Conservation (phyloP, 2,888 invertebrate species). For the Steinernema carpocapsae region DNA sequence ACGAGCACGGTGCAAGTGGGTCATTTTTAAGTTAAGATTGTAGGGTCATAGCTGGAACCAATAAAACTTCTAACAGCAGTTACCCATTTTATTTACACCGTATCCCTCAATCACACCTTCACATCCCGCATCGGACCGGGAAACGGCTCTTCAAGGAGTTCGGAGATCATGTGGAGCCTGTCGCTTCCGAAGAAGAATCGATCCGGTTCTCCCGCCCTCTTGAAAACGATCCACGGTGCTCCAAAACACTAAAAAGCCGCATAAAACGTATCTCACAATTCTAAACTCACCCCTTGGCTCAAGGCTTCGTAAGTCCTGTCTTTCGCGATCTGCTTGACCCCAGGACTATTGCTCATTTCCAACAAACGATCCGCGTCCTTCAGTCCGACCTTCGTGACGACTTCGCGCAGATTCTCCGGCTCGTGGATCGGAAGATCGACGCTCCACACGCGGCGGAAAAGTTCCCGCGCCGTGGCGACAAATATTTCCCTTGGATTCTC, state of each 20-base stretch:
- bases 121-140: background rate
- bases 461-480: constrained; percentile 43
- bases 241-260: constrained; percentile 49
- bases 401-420: constrained; percentile 45
- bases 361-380: constrained; percentile 42
- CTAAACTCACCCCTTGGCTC: constrained; percentile 33
- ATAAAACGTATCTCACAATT: background rate
- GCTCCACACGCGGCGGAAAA: constrained; percentile 52
- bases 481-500: constrained; percentile 33
- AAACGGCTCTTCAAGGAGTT: background rate
- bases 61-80: too few relatives aligned
- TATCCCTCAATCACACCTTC: too few relatives aligned
- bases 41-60: too few relatives aligned
- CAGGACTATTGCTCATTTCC: constrained; percentile 38
- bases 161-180: constrained; percentile 52
- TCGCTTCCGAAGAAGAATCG: constrained; percentile 59
- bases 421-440: constrained; percentile 53
- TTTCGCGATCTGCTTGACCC: constrained; percentile 39
- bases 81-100: too few relatives aligned
- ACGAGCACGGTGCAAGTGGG: too few relatives aligned
- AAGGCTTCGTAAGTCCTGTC: constrained; percentile 44
- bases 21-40: too few relatives aligned
- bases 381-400: constrained; percentile 45
- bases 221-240: constrained; percentile 59
- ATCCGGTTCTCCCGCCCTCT: constrained; percentile 43